Conservation (phyloP, 2,797 vertebrate genomes). For the Gallinago stenura region DNA sequence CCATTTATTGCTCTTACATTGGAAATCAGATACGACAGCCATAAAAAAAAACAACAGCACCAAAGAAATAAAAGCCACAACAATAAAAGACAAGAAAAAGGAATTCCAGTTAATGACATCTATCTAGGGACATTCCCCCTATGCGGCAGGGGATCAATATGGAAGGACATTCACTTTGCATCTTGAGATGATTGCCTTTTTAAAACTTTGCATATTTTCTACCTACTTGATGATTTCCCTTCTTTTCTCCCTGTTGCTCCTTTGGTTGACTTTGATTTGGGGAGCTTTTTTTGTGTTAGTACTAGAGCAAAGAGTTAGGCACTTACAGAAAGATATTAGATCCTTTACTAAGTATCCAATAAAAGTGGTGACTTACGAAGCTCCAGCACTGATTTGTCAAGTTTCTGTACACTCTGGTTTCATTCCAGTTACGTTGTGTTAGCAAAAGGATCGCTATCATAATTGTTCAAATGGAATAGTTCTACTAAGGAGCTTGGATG, state of each 20-base stretch:
- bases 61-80: constrained; percentile 20
- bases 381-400: not conserved
- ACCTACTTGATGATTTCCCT: not conserved
- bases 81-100: not conserved
- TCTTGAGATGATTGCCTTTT: not conserved
- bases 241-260: not conserved
- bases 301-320: not conserved
- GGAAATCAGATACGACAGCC: constrained; percentile 30
- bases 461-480: not conserved
- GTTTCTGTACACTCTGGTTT: not conserved
- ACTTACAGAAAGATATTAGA: not conserved
- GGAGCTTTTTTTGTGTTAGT: not conserved
- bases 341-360: not conserved
- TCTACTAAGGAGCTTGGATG: not conserved
- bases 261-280: not conserved
- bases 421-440: not conserved
- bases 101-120: not conserved
- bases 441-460: not conserved
- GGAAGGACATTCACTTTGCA: not conserved
- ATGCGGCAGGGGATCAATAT: not conserved
- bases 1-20: constrained; percentile 20
- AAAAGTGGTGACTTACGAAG: not conserved
- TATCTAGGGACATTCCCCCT: not conserved
- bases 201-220: not conserved
- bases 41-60: not conserved